Base-by-base conservation (phyloP, 2,113 vertebrate genomes). In the Gopherus flavomarginatus region DNA sequence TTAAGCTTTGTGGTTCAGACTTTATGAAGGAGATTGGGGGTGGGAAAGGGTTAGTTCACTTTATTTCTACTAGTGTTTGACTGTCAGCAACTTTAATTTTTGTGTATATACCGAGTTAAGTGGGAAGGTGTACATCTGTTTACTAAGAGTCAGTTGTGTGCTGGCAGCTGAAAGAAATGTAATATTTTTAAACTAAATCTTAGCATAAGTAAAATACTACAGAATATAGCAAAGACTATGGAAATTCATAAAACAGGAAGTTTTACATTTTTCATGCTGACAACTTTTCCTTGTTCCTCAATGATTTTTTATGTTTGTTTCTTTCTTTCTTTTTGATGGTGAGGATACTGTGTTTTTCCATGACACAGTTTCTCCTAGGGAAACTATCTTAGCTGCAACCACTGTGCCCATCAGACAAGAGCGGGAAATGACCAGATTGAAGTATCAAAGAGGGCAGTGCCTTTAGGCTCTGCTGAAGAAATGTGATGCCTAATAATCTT, bases 371-470 rank as follows among this genome's bases (percentile, higher is more conserved):
- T 95, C 38, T 92, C 83, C 50, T 35, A 78, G 54, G 80, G 31
- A 95, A 92, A 65, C 6, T 85, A 19, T 9, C 91, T 65, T 35
- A 65, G 88, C 85, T 87, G 50, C 83, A 94, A 75, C 38, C 88
- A 85, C 19, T 90, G 82, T 94, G 95, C 81, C 85, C 87, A 81
- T 79, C 85, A 92, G 59, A 75, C 9, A 65, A 52, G 92, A 35
- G 29, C 85, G 82, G 27, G 86, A 96, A 94, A 95, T 13, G 0
- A 44, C 44, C 91, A 24, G 93, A 94, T 85, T 84, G 89, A 88
- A n/a, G 77, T 44, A 11, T 4, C 83, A 87, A 86, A 86, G 69
- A 89, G 95, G n/a, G 80, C 94, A 89, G 27, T 87, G 93, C 94
- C 16, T 65, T 90, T 81, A 82, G 54, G 35, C 57, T 52, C 54